These are phyloP conservation scores for Eurypyga helias DNA, from an alignment of 2,113 vertebrate species.

Conservation along the genomic window DNA sequence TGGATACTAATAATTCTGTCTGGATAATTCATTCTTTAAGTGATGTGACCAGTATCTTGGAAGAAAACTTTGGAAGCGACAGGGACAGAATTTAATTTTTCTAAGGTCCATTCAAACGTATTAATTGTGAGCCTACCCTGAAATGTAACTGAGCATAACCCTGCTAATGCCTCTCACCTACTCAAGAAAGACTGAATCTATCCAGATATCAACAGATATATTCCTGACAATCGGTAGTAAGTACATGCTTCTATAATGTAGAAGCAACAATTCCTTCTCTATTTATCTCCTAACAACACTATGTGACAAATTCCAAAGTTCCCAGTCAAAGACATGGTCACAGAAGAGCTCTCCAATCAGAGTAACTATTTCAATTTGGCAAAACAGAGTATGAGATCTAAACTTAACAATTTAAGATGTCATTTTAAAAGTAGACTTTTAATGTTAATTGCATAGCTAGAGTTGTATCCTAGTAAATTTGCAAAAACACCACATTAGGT, in stretches of 20 bases:
- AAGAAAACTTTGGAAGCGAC: background rate
- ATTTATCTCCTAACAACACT: background rate
- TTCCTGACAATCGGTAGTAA: background rate
- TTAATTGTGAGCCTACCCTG: background rate
- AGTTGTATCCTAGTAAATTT: background rate
- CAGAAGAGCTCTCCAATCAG: background rate
- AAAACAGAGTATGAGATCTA: background rate
- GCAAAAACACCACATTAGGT: background rate
- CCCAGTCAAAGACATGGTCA: background rate
- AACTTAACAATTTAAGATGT: background rate
- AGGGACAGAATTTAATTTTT: background rate
- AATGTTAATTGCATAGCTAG: background rate
- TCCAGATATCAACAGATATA: background rate
- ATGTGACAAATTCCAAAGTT: background rate
- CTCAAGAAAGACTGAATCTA: background rate
- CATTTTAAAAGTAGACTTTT: background rate
- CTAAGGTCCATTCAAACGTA: background rate
- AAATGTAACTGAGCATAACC: background rate
- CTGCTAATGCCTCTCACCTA: background rate
- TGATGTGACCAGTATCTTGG: background rate
- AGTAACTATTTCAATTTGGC: background rate
- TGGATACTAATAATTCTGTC: background rate
- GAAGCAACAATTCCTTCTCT: background rate
- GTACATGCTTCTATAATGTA: background rate
- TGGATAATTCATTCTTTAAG: background rate